Evolutionary conservation across 2,888 invertebrate species (phyloP), one percentile per base, ranked within the genome.

Genomic region (Campopleginae sp.): DNA sequence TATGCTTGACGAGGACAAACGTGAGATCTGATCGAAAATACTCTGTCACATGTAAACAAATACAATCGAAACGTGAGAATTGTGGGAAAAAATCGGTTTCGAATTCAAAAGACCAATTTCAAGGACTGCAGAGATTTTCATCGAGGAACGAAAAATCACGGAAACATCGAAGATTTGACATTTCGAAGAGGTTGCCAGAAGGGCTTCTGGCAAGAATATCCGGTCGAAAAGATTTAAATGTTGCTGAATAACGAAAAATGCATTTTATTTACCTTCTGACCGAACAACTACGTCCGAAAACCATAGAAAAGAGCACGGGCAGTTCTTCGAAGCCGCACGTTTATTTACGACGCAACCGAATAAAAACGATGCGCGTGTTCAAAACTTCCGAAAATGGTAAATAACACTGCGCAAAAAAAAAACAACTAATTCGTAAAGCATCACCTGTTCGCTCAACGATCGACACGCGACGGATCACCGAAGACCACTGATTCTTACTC

Each of bases 391-490:
- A 46, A 27, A 27, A 8, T 23, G 27, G 51, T 17, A 78, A 68
- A 78, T 58, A 78, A 68, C 54, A 54, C n/a, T 51, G 68, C 54
- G 70, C 44, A 14, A 27, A 44, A 31, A 65, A 33, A 14, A 65
- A 65, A 44, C 23, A 68, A 46, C 27, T 31, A 17, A 48, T 27
- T 58, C 38, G 12, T 44, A 14, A 10, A 19, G n/a, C 42, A 74
- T 33, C 80, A 74, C 66, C 66, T 68, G 66, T 74, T 80, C 14
- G 71, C 44, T 68, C 42, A n/a, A n/a, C n/a, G 44, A 46, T 33
- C 31, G 12, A 23, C 58, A 68, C 23, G 86, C 86, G 79, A 80
- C 84, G 82, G 86, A 88, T 85, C 83, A 86, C 86, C 85, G 74
- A n/a, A 71, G 54, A 66, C 68, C 84, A 86, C 74, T 74, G 10